Evolutionary conservation across 2,797 vertebrate genomes (phyloP).

Genomic region (Menidia menidia): DNA sequence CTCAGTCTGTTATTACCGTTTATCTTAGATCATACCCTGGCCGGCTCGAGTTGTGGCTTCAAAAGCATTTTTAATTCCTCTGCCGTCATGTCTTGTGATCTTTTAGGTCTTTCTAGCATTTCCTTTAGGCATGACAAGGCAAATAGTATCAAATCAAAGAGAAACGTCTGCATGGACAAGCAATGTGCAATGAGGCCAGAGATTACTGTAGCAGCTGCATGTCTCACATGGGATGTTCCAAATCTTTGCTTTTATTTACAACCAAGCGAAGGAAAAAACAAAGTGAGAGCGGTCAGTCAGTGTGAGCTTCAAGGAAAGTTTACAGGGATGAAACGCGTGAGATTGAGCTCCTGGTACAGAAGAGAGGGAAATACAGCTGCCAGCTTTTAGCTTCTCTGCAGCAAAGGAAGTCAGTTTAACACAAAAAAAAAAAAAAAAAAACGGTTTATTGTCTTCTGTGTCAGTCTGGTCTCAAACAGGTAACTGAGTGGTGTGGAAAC

Average conservation of each 20-base stretch:
- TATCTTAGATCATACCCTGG: constrained; percentile 46
- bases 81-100: constrained; percentile 51
- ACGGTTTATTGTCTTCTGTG: not conserved
- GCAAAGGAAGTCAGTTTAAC: constrained; percentile 12
- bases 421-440: constrained; percentile 3
- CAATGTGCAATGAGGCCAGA: constrained; percentile 45
- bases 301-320: constrained; percentile 21
- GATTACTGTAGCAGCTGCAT: constrained; percentile 13
- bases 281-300: constrained; percentile 5
- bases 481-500: constrained; percentile 6
- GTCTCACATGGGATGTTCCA: constrained; percentile 13
- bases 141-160: constrained; percentile 43
- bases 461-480: not conserved
- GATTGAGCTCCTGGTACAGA: constrained; percentile 23
- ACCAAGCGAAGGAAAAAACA: not conserved
- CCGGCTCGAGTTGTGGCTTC: constrained; percentile 50
- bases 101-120: constrained; percentile 34
- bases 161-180: constrained; percentile 43
- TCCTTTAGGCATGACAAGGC: constrained; percentile 39
- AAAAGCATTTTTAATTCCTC: constrained; percentile 47
- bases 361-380: not conserved
- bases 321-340: constrained; percentile 33
- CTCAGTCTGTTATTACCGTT: constrained; percentile 44
- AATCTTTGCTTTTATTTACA: constrained; percentile 24
- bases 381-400: constrained; percentile 19